Percentiles rank a stretch among this genome's conserved stretches.
phyloP scores from a whole-genome alignment of 2,888 invertebrate genomes.

The Odontothrips loti region DNA sequence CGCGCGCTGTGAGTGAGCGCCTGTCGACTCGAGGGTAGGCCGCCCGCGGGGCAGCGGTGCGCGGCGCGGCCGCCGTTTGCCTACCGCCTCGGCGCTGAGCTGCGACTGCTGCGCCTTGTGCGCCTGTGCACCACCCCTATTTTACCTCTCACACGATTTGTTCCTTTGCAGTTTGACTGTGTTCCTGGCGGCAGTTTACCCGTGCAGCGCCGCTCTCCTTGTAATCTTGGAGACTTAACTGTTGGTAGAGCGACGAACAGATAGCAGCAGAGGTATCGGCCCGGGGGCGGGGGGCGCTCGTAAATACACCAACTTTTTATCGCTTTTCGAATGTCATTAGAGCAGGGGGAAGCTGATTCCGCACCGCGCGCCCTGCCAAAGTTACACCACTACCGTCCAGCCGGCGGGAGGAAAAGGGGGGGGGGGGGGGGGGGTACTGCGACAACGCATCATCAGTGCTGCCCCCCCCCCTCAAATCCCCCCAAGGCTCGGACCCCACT shows the following conservation, averaged over 20 bases:
- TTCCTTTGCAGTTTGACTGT: too few relatives aligned
- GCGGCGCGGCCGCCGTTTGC: neutral
- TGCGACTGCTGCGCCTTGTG: too few relatives aligned
- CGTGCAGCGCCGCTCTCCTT: too few relatives aligned
- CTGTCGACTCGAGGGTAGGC: neutral
- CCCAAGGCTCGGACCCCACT: too few relatives aligned
- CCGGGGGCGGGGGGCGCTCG: neutral
- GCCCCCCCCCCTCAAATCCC: neutral
- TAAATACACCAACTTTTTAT: constrained; percentile 15
- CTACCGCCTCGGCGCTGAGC: neutral
- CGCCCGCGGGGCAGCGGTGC: neutral
- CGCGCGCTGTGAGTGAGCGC: too few relatives aligned
- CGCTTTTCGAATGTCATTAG: constrained; percentile 24
- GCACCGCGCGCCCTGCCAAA: constrained; percentile 5
- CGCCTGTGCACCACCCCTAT: neutral
- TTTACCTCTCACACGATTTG: neutral
- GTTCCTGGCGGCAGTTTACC: too few relatives aligned
- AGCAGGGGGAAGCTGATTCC: constrained; percentile 11
- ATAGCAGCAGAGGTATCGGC: neutral
- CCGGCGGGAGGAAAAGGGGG: neutral
- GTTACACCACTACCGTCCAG: neutral
- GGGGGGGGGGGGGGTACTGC: neutral
- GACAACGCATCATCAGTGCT: neutral
- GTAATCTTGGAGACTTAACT: neutral
- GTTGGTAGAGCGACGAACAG: neutral